phyloP scores from a whole-genome alignment of 2,888 invertebrate genomes.

The Hesperia comma region DNA sequence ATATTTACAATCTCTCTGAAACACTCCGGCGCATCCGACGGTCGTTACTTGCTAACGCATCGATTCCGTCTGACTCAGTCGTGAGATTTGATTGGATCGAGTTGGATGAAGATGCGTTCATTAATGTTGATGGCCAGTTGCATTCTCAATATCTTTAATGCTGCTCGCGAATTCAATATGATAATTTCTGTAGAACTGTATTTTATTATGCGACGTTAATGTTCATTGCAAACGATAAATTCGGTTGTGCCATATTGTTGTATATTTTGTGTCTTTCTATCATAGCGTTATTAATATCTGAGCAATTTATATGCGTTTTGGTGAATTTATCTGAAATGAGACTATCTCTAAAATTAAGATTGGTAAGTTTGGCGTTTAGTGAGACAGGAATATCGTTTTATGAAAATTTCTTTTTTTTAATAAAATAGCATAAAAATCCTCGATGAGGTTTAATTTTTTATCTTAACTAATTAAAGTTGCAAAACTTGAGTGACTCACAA shows the following conservation, averaged over 20 bases:
- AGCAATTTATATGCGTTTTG: neutral
- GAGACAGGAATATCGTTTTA: too few species aligned
- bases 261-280: slow-evolving; percentile 1
- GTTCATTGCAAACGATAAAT: slow-evolving; percentile 35
- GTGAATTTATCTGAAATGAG: neutral
- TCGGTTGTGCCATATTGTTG: slow-evolving; percentile 11
- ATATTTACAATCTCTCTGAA: slow-evolving; percentile 83
- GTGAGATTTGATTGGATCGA: slow-evolving; percentile 71
- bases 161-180: slow-evolving; percentile 39
- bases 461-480: too few species aligned
- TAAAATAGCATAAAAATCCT: too few species aligned
- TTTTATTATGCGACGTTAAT: slow-evolving; percentile 36
- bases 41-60: slow-evolving; percentile 80
- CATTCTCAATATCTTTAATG: slow-evolving; percentile 54
- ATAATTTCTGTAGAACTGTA: slow-evolving; percentile 40
- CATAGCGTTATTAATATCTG: neutral
- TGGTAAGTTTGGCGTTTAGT: too few species aligned
- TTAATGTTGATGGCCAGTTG: slow-evolving; percentile 61
- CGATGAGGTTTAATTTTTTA: too few species aligned
- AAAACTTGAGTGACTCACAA: too few species aligned
- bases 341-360: neutral
- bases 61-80: slow-evolving; percentile 70
- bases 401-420: too few species aligned
- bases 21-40: slow-evolving; percentile 83
- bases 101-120: slow-evolving; percentile 69